Conservation (phyloP, 1,140 invertebrate species). For the Aphaenogaster ashmeadi region DNA sequence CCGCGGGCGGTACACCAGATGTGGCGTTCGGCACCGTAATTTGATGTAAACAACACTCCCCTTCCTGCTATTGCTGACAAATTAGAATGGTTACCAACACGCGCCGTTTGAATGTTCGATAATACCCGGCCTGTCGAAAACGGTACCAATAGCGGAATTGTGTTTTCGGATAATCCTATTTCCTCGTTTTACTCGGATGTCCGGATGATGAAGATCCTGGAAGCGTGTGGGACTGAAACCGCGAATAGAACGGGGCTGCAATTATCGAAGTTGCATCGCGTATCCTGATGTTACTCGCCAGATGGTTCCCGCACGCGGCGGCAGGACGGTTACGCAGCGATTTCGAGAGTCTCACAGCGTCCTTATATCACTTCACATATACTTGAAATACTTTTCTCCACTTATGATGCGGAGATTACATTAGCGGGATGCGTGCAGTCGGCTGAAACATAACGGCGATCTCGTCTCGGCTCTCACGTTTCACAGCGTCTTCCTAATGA, state of each 20-base stretch:
- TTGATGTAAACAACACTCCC: conserved; percentile 41
- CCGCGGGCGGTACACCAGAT: conserved; percentile 44
- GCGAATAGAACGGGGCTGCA: conserved; percentile 32
- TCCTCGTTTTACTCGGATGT: conserved; percentile 26
- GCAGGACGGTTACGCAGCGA: conserved; percentile 52
- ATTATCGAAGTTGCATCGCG: conserved; percentile 58
- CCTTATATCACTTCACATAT: conserved; percentile 52
- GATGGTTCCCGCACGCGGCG: conserved; percentile 54
- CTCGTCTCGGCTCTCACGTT: conserved; percentile 39
- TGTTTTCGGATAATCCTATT: conserved; percentile 28
- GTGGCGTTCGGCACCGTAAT: conserved; percentile 49
- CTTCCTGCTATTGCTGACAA: conserved; percentile 9
- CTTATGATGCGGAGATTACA: conserved; percentile 45
- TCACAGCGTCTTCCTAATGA: conserved; percentile 45
- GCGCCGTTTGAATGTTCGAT: conserved; percentile 28
- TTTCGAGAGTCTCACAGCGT: conserved; percentile 45
- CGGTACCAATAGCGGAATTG: conserved; percentile 34
- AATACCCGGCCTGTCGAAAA: conserved; percentile 5
- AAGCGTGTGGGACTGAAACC: neutral
- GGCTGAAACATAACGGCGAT: conserved; percentile 52
- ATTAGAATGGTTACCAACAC: conserved; percentile 44
- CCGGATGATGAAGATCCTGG: conserved; percentile 28
- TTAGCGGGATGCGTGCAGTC: conserved; percentile 42
- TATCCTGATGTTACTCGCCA: conserved; percentile 56
- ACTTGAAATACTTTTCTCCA: conserved; percentile 64